These are phyloP conservation scores for Parthenolecanium corni DNA, from an alignment of 2,888 invertebrate species.

Conservation along the genomic window DNA sequence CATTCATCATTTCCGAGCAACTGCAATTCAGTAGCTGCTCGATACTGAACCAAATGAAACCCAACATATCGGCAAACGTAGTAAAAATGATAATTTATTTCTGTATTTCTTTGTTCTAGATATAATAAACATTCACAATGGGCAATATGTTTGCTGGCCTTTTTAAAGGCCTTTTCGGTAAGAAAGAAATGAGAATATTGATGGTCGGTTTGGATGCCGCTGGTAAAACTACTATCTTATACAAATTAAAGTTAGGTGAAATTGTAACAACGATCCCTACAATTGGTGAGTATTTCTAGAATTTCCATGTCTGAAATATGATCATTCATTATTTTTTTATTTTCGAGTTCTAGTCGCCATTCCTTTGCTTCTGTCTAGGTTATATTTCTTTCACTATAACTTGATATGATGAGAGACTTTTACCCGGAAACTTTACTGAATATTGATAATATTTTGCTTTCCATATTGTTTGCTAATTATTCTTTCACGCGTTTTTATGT, in stretches of 20 bases:
- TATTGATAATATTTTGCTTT: too few species aligned
- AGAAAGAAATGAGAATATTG: constrained; percentile 99
- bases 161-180: constrained; percentile 99
- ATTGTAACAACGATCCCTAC: constrained; percentile 98
- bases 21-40: too few species aligned
- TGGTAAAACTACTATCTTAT: constrained; percentile 95
- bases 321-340: not conserved
- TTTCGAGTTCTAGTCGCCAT: not conserved
- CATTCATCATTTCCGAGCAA: too few species aligned
- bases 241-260: constrained; percentile 94
- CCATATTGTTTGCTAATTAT: too few species aligned
- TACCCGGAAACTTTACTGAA: too few species aligned
- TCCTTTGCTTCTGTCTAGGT: too few species aligned
- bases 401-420: too few species aligned
- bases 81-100: not conserved
- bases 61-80: not conserved
- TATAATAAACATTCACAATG: constrained; percentile 52
- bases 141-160: constrained; percentile 94
- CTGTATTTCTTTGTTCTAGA: not conserved
- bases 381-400: too few species aligned
- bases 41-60: too few species aligned
- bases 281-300: constrained; percentile 63
- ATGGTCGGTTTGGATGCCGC: constrained; percentile 99
- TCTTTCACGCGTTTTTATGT: constrained; percentile 29
- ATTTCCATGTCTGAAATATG: constrained; percentile 40